Evolutionary conservation across 37 sponge, comb jelly and placozoan species (phyloP).

Genomic region (Diacarnus erythraeanus): DNA sequence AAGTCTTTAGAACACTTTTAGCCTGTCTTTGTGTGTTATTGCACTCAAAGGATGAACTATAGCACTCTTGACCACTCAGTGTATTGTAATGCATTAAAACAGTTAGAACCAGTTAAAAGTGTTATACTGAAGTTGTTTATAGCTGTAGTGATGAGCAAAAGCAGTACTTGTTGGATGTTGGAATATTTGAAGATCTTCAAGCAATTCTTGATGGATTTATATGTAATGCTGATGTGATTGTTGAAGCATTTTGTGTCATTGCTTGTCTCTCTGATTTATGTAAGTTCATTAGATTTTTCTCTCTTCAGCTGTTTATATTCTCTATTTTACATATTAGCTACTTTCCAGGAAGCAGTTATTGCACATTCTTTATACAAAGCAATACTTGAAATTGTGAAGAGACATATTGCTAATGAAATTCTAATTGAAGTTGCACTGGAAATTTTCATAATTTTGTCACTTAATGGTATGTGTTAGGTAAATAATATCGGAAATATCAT

Average conservation of each 20-base stretch:
- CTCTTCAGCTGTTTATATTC: background rate
- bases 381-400: slow-evolving; percentile 11
- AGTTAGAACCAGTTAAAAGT: too few relatives aligned
- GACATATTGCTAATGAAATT: slow-evolving; percentile 20
- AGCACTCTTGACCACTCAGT: too few relatives aligned
- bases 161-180: slow-evolving; percentile 11
- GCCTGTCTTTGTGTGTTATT: too few relatives aligned
- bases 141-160: slow-evolving; percentile 32
- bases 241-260: slow-evolving; percentile 57
- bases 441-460: slow-evolving; percentile 34
- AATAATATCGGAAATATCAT: too few relatives aligned
- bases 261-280: slow-evolving; percentile 54
- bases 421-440: slow-evolving; percentile 50
- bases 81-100: too few relatives aligned
- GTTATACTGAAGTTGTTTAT: too few relatives aligned
- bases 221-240: slow-evolving; percentile 22
- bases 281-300: slow-evolving; percentile 5
- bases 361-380: slow-evolving; percentile 1
- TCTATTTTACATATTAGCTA: background rate
- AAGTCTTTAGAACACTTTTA: too few relatives aligned
- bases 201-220: slow-evolving; percentile 30
- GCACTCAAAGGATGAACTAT: too few relatives aligned
- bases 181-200: slow-evolving; percentile 25
- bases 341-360: slow-evolving; percentile 22
- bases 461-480: slow-evolving; percentile 18